These are phyloP conservation scores for Takifugu rubripes DNA, from an alignment of 2,797 vertebrate species.

Conservation along the genomic window DNA sequence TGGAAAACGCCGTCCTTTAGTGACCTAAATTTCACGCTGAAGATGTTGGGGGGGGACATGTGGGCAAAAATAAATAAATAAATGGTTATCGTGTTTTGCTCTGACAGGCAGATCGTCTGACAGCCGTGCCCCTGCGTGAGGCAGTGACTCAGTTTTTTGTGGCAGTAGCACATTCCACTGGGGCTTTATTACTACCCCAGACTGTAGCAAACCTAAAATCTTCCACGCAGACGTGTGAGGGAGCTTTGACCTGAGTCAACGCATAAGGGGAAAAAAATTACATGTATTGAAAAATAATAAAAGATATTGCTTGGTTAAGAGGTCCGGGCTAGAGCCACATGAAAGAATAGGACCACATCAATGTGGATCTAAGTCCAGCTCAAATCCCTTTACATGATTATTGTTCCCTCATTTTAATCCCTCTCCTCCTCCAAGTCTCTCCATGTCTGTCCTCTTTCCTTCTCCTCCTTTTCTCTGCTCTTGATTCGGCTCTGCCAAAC, in stretches of 20 bases:
- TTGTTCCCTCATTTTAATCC: conserved; percentile 48
- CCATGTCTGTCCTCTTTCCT: conserved; percentile 11
- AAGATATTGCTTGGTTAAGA: conserved; percentile 23
- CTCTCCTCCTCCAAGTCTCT: conserved; percentile 4
- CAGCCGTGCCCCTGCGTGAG: conserved; percentile 30
- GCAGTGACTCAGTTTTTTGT: conserved; percentile 52
- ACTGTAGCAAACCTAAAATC: conserved; percentile 33
- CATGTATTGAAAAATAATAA: conserved; percentile 3
- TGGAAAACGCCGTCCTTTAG: conserved; percentile 48
- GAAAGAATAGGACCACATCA: conserved; percentile 26
- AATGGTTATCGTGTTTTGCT: conserved; percentile 34
- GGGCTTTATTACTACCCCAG: conserved; percentile 24
- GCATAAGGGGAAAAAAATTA: conserved; percentile 23
- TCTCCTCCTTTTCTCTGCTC: conserved; percentile 13
- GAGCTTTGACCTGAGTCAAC: conserved; percentile 9
- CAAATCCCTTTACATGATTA: conserved; percentile 33
- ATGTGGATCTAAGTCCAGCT: conserved; percentile 33
- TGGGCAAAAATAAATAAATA: conserved; percentile 31
- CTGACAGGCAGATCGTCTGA: conserved; percentile 35
- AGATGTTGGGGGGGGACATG: conserved; percentile 32
- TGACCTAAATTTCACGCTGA: conserved; percentile 76
- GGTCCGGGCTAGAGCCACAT: conserved; percentile 22
- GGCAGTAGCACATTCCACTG: conserved; percentile 24
- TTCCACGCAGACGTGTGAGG: conserved; percentile 8
- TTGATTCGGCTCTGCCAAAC: neutral